Evolutionary conservation across 2,888 invertebrate genomes (phyloP), one percentile per base, ranked within the genome.

Genomic region (Osmoderma eremita): DNA sequence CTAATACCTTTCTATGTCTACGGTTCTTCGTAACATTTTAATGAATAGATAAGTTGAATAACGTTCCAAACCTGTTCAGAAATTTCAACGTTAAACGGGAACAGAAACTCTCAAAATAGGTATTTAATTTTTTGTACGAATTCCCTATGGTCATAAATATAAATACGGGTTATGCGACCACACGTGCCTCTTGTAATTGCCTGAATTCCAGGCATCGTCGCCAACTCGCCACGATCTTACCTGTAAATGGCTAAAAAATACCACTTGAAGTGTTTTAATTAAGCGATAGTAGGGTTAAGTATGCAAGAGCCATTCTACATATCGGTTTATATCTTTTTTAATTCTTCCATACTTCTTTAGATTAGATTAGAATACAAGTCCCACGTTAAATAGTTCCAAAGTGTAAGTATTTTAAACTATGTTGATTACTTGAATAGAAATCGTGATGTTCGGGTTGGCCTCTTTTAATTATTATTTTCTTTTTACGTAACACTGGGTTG

Each of bases 161-260:
- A 77, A 75, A 75, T 72, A 75, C 71, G 70, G 73, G 75, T 73
- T 73, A 68, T 49, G 67, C 65, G 70, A 58, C 71, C 68, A 72
- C 76, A 75, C 77, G 77, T 77, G 77, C 76, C 75, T 74, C 69
- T 65, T 69, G 74, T 77, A 77, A 77, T 77, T 75, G 75, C 74
- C 75, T 72, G 73, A 74, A 77, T 77, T 76, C 76, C 63, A 63
- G 50, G 63, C 63, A 51, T 63, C 50, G 63, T 62, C 62, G 62
- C 62, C 62, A 62, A 61, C 41, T 56, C 58, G 24, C 58, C 30
- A 58, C 42, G 17, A 42, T 58, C 42, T 58, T 58, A 45, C 58
- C 58, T 58, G 58, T 24, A 58, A 45, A 42, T 58, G 41, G 45
- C 45, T 58, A 45, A 58, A 58, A 58, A 58, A 45, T 58, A 30